Evolutionary conservation across 30 jellyfish, hydroid and myxozoan genomes (phyloP).

Genomic region (Hydractinia echinata): DNA sequence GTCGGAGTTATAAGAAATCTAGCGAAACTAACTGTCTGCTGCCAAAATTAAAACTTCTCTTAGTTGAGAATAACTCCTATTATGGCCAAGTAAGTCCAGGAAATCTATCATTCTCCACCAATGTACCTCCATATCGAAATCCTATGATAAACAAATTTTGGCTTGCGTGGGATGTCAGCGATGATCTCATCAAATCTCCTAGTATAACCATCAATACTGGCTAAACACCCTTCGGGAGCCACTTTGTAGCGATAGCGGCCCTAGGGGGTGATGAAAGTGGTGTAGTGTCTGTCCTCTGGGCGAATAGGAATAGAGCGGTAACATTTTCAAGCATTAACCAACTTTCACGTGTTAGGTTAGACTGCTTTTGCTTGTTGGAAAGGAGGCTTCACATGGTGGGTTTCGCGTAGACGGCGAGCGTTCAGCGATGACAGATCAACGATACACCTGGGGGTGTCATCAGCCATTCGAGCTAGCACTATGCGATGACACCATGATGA

Average conservation of each 20-base stretch:
- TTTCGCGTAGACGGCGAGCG: background rate
- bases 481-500: background rate
- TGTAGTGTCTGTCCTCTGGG: background rate
- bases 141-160: too few relatives aligned
- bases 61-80: constrained; percentile 13
- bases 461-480: background rate
- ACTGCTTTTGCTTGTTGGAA: background rate
- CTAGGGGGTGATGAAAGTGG: background rate
- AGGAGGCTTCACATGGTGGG: background rate
- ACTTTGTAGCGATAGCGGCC: background rate
- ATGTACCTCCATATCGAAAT: background rate
- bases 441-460: background rate
- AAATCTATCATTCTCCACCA: constrained; percentile 12
- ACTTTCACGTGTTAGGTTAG: background rate
- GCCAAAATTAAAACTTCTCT: constrained; percentile 1
- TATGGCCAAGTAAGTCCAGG: background rate
- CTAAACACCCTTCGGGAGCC: constrained; percentile 2
- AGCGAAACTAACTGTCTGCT: background rate
- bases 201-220: constrained; percentile 18
- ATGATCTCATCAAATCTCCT: background rate
- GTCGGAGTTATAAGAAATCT: background rate
- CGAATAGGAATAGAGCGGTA: background rate
- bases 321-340: background rate
- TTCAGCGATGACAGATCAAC: background rate
- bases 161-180: background rate